Conservation (phyloP, 2,888 invertebrate genomes). For the Drosophila kuntzei region DNA sequence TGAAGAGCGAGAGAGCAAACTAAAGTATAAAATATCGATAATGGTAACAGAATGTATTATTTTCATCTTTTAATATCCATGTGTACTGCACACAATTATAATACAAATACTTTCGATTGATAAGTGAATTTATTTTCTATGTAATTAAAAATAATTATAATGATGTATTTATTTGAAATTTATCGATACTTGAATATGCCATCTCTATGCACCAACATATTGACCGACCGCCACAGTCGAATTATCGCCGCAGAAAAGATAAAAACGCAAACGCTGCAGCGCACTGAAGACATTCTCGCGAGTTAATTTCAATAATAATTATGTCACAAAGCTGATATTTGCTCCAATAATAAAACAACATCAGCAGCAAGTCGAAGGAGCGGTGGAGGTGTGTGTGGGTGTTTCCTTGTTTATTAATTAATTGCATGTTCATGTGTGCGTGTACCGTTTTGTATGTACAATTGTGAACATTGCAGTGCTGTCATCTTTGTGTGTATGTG, state of each 20-base stretch:
- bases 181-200: constrained; percentile 4
- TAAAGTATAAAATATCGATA: not conserved
- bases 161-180: not conserved
- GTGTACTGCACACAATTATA: too few species aligned
- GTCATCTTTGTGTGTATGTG: constrained; percentile 48
- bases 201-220: constrained; percentile 2
- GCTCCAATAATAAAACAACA: constrained; percentile 38
- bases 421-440: constrained; percentile 47
- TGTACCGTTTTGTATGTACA: constrained; percentile 46
- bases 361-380: constrained; percentile 42
- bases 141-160: constrained; percentile 1
- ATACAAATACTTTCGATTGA: too few species aligned
- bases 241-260: constrained; percentile 52
- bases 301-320: constrained; percentile 58
- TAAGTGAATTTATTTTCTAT: too few species aligned
- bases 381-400: constrained; percentile 41
- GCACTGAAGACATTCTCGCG: constrained; percentile 44
- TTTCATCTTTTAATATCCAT: too few species aligned
- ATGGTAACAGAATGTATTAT: too few species aligned
- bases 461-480: constrained; percentile 50
- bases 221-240: constrained; percentile 5
- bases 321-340: constrained; percentile 67
- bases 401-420: constrained; percentile 57
- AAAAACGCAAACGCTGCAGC: constrained; percentile 60
- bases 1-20: not conserved